Evolutionary conservation across 2,113 vertebrate species (phyloP), one percentile per base, ranked within the genome.

Genomic region (Ceyx melanurus): DNA sequence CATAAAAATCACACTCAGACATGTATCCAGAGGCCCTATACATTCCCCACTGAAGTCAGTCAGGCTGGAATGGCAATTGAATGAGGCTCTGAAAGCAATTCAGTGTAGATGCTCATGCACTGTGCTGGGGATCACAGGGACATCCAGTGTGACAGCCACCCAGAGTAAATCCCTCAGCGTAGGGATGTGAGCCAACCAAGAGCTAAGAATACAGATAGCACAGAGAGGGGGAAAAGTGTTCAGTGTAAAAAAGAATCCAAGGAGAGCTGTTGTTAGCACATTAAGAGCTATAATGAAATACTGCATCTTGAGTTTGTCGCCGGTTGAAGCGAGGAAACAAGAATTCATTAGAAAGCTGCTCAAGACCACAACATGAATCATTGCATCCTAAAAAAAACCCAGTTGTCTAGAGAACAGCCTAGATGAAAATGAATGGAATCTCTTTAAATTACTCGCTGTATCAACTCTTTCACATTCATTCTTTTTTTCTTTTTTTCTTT

Each of bases 401-500:
- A 67, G 85, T 86, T 91, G 82, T 94, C 94, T 96, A 86, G 85
- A 96, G 92, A 95, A 95, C 28, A 0, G 89, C 12, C 3, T 15
- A 93, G 94, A 95, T 96, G 79, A 96, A 93, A 96, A 95, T 95
- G 94, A 95, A 95, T 95, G 95, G 90, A 95, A 93, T 92, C 93
- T 96, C 89, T 95, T 94, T 89, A 93, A 92, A 95, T 95, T 95
- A 89, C 89, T 95, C 89, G 79, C 94, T 91, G 85, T 94, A 96
- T 92, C 89, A 95, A 95, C 60, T 92, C 89, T 89, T 81, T 57
- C 82, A 75, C 79, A 81, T 91, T 87, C 89, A 96, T 90, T 89
- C 86, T 29, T 46, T 86, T 37, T 82, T 86, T 86, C 91, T 95
- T 89, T 89, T 29, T 23, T 86, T 35, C n/a, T 82, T 86, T 86